Conservation (phyloP, 2,888 invertebrate genomes). For the Drosophila rubida region DNA sequence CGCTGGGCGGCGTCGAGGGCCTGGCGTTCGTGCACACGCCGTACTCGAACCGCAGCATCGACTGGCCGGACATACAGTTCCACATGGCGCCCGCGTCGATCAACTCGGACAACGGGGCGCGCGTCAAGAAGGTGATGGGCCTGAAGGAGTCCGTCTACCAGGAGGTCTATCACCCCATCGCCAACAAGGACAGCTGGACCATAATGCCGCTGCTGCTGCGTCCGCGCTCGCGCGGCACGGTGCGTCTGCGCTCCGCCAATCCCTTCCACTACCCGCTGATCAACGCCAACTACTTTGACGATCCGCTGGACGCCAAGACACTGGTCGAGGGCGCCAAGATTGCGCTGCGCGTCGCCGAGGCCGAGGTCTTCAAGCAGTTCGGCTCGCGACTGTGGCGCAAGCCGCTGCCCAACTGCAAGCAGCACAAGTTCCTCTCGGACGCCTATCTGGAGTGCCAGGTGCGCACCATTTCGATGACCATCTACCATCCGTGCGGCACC, state of each 20-base stretch:
- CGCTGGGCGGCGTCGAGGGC: constrained; percentile 94
- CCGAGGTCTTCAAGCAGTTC: constrained; percentile 92
- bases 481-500: constrained; percentile 95
- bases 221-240: constrained; percentile 92
- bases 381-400: constrained; percentile 91
- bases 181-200: constrained; percentile 90
- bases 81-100: constrained; percentile 97
- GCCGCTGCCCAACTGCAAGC: constrained; percentile 92
- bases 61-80: constrained; percentile 95
- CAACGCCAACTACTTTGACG: constrained; percentile 96
- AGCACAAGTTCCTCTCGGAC: constrained; percentile 90
- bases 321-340: constrained; percentile 94
- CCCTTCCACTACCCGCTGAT: constrained; percentile 95
- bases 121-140: constrained; percentile 91
- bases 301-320: constrained; percentile 91
- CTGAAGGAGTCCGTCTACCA: constrained; percentile 92
- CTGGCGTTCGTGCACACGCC: constrained; percentile 94
- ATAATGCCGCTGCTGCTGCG: constrained; percentile 93
- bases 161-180: constrained; percentile 91
- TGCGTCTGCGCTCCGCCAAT: constrained; percentile 91
- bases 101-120: constrained; percentile 91
- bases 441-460: constrained; percentile 95
- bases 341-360: constrained; percentile 90
- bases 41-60: constrained; percentile 90
- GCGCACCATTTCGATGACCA: constrained; percentile 94